Evolutionary conservation across 2,113 vertebrate species (phyloP).

Genomic region (Tetrax tetrax): DNA sequence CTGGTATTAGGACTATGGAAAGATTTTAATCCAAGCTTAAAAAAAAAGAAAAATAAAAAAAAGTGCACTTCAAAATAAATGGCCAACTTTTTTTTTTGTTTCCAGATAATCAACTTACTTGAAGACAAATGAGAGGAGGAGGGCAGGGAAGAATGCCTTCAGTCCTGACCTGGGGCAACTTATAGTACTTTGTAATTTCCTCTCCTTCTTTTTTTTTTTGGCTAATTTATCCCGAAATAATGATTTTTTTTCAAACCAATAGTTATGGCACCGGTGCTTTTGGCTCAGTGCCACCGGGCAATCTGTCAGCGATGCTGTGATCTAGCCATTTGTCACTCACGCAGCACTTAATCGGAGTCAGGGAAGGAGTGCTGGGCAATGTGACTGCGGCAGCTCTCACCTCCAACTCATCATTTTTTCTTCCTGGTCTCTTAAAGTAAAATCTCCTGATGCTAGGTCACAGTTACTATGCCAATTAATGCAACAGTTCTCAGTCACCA

Average conservation of each 20-base stretch:
- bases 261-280: background rate
- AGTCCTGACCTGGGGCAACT: background rate
- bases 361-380: background rate
- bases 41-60: background rate
- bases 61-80: background rate
- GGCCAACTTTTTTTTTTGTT: background rate
- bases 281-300: background rate
- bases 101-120: background rate
- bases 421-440: background rate
- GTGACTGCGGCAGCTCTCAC: background rate
- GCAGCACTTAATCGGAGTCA: rapidly evolving
- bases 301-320: rapidly evolving
- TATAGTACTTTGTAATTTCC: background rate
- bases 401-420: background rate
- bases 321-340: background rate
- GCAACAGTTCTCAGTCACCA: background rate
- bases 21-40: background rate
- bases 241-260: background rate
- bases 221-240: background rate
- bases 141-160: rapidly evolving
- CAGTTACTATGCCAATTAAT: background rate
- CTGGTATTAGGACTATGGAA: background rate
- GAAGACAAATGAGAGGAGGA: background rate
- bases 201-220: background rate
- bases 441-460: background rate